These are phyloP conservation scores for Luidia sarsii DNA, from an alignment of 53 echinoderm and acorn worm species.

Conservation along the genomic window DNA sequence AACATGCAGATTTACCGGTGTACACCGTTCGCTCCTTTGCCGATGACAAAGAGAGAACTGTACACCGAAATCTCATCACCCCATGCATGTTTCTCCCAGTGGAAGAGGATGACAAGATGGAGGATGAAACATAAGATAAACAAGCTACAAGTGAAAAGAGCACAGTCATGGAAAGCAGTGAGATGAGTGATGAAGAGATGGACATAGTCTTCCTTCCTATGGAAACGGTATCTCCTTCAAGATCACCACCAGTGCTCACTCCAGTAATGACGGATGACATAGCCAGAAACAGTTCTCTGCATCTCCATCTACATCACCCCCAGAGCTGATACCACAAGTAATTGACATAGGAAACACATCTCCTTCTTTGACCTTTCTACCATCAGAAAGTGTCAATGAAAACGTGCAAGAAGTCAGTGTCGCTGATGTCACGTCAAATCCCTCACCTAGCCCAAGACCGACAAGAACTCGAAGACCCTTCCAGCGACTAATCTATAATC, in stretches of 20 bases:
- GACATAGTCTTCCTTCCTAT: not conserved
- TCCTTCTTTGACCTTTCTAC: too few species aligned
- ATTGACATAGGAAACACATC: too few species aligned
- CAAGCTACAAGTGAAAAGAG: not conserved
- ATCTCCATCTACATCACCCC: not conserved
- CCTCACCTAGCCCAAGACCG: not conserved
- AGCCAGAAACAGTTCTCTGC: not conserved
- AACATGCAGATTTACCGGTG: conserved; percentile 25
- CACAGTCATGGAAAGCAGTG: not conserved
- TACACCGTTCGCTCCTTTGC: not conserved
- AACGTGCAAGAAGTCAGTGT: not conserved
- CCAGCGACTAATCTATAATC: not conserved
- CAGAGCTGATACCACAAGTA: not conserved
- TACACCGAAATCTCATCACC: conserved; percentile 41
- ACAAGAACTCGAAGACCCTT: not conserved
- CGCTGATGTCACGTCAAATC: not conserved
- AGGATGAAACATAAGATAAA: not conserved
- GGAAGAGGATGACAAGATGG: not conserved
- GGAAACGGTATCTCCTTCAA: not conserved
- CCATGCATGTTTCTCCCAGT: conserved; percentile 20
- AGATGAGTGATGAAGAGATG: not conserved
- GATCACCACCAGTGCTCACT: not conserved
- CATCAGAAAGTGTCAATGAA: not conserved
- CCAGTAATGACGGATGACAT: not conserved
- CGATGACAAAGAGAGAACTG: conserved; percentile 1